Conservation (phyloP, 2,888 invertebrate species). For the Drosophila siamana region DNA sequence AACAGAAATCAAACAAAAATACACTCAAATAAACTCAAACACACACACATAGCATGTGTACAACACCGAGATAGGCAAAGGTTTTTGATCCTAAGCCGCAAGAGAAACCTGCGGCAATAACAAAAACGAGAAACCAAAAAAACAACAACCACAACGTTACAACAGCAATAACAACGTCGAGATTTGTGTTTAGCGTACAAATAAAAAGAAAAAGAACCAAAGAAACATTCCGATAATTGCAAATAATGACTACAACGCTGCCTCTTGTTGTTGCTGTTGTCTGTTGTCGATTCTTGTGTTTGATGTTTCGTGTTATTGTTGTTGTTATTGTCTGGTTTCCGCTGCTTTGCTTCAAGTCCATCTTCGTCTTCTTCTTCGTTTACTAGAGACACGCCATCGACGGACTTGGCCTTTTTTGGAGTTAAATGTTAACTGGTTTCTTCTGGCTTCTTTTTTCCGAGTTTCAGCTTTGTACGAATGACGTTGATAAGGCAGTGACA, state of each 20-base stretch:
- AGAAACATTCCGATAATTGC: constrained; percentile 78
- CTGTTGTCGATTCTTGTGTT: constrained; percentile 9
- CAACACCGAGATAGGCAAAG: constrained; percentile 53
- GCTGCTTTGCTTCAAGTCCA: constrained; percentile 36
- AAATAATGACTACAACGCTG: constrained; percentile 74
- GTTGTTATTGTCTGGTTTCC: constrained; percentile 39
- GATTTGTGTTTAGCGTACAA: constrained; percentile 59
- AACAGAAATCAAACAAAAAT: constrained; percentile 63
- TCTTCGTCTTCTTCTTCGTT: constrained; percentile 21
- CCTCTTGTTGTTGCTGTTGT: constrained; percentile 35
- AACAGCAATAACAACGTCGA: constrained; percentile 36
- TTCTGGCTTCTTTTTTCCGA: constrained; percentile 22
- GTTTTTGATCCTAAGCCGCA: constrained; percentile 76
- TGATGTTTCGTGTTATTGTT: constrained; percentile 30
- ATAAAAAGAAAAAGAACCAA: constrained; percentile 66
- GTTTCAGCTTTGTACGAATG: constrained; percentile 45
- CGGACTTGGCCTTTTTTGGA: constrained; percentile 72
- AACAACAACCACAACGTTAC: constrained; percentile 14
- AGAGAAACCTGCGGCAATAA: constrained; percentile 59
- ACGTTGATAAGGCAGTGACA: constrained; percentile 58
- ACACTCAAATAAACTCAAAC: constrained; percentile 30
- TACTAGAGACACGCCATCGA: constrained; percentile 37
- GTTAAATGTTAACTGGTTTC: constrained; percentile 78
- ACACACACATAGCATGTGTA: background rate
- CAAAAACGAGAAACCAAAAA: constrained; percentile 43